These are phyloP conservation scores for Acanthurus lineatus DNA, from an alignment of 2,797 vertebrate species.

Conservation along the genomic window DNA sequence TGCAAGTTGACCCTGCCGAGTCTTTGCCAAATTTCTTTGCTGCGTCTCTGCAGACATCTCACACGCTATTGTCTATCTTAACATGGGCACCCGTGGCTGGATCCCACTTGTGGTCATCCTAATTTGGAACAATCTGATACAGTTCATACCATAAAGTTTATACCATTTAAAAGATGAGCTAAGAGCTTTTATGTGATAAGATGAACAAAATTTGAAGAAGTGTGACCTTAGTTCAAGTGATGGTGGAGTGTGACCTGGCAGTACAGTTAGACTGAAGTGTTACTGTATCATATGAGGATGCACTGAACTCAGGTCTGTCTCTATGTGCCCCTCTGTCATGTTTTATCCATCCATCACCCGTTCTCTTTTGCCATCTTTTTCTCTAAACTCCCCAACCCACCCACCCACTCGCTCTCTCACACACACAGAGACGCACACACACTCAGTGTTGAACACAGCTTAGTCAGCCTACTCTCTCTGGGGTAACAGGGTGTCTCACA, in stretches of 20 bases:
- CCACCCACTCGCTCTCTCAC: neutral
- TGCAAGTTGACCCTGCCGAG: too few species aligned
- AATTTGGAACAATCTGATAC: too few species aligned
- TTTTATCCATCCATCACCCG: neutral
- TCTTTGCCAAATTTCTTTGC: too few species aligned
- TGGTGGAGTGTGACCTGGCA: neutral
- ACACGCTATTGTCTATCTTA: neutral
- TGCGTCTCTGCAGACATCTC: too few species aligned
- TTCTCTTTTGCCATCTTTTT: neutral
- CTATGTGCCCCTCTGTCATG: slow-evolving; percentile 8
- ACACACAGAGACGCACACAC: slow-evolving; percentile 4
- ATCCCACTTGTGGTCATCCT: neutral
- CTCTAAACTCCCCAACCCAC: neutral
- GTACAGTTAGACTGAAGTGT: neutral
- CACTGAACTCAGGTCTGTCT: neutral
- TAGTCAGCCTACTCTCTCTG: slow-evolving; percentile 77
- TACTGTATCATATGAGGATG: slow-evolving; percentile 4
- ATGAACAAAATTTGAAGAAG: neutral
- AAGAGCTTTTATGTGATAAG: neutral
- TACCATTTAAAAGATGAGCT: neutral
- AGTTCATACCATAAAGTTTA: neutral
- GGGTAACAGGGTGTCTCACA: slow-evolving; percentile 64
- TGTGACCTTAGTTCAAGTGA: neutral
- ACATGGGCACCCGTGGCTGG: neutral
- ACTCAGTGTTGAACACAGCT: slow-evolving; percentile 50